Conservation (phyloP, 2,113 vertebrate genomes). For the Monopterus albus region DNA sequence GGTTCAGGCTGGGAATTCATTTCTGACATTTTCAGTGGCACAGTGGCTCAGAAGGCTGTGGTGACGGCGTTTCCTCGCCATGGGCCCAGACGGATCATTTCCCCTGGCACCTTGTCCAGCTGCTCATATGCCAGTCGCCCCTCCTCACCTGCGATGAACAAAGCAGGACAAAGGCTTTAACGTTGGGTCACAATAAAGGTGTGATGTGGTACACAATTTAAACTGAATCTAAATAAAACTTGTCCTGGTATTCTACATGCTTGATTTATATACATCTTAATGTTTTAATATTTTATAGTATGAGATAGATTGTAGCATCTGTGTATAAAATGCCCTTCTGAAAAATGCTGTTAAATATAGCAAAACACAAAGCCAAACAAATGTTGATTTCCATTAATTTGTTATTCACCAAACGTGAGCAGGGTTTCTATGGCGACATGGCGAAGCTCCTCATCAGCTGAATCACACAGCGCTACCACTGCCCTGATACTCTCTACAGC, state of each 20-base stretch:
- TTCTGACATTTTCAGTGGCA: slow-evolving; percentile 21
- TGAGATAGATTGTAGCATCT: neutral
- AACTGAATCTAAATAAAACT: too few species aligned
- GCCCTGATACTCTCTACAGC: slow-evolving; percentile 92
- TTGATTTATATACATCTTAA: neutral
- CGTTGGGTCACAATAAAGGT: too few species aligned
- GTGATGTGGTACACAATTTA: too few species aligned
- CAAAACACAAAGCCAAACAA: neutral
- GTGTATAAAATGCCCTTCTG: neutral
- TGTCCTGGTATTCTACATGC: neutral
- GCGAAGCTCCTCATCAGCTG: slow-evolving; percentile 90
- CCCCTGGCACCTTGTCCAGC: slow-evolving; percentile 89
- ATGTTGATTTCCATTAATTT: neutral
- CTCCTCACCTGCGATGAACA: slow-evolving; percentile 88
- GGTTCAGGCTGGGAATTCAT: slow-evolving; percentile 18
- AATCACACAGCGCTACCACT: slow-evolving; percentile 89
- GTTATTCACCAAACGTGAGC: slow-evolving; percentile 90
- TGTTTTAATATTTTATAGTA: neutral
- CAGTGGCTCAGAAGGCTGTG: slow-evolving; percentile 84
- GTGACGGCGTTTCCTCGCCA: slow-evolving; percentile 87
- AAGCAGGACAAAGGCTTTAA: neutral
- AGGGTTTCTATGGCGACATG: slow-evolving; percentile 93
- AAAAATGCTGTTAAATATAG: neutral
- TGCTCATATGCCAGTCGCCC: slow-evolving; percentile 93
- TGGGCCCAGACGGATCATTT: slow-evolving; percentile 83